These are phyloP conservation scores for Zeuzera pyrina DNA, from an alignment of 2,888 invertebrate genomes.

Conservation along the genomic window DNA sequence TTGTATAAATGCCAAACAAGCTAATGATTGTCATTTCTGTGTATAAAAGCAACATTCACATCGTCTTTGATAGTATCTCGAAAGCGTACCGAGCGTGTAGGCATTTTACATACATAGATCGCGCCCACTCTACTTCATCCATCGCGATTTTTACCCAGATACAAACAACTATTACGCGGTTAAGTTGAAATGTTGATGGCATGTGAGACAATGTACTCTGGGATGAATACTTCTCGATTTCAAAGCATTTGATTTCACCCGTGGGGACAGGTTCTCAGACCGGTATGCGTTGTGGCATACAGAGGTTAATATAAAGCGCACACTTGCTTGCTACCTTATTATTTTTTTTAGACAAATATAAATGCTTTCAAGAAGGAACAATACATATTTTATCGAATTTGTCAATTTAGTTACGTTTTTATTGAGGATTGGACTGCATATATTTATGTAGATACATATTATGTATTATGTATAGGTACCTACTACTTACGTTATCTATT, in stretches of 20 bases:
- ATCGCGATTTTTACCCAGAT: conserved; percentile 47
- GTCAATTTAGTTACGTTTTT: conserved; percentile 29
- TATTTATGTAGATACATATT: too few relatives aligned
- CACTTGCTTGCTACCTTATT: conserved; percentile 63
- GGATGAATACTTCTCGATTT: conserved; percentile 36
- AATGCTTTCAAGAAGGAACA: conserved; percentile 52
- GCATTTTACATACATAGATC: conserved; percentile 64
- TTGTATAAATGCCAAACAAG: not conserved
- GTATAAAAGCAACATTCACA: conserved; percentile 23
- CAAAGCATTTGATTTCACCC: conserved; percentile 43
- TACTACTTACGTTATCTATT: too few relatives aligned
- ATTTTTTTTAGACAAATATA: conserved; percentile 64
- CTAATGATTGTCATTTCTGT: conserved; percentile 35
- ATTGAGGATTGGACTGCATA: conserved; percentile 7
- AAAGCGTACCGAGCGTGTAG: conserved; percentile 58
- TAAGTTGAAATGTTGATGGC: conserved; percentile 45
- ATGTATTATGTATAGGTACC: too few relatives aligned
- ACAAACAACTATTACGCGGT: conserved; percentile 52
- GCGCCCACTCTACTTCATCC: conserved; percentile 49
- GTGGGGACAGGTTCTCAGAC: conserved; percentile 35
- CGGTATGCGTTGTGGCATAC: conserved; percentile 45
- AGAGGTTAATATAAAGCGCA: conserved; percentile 64
- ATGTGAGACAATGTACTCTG: conserved; percentile 32
- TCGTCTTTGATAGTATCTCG: conserved; percentile 51
- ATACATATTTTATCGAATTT: conserved; percentile 44